phyloP scores from a whole-genome alignment of 2,113 vertebrate genomes.

The Bothrops jararaca region DNA sequence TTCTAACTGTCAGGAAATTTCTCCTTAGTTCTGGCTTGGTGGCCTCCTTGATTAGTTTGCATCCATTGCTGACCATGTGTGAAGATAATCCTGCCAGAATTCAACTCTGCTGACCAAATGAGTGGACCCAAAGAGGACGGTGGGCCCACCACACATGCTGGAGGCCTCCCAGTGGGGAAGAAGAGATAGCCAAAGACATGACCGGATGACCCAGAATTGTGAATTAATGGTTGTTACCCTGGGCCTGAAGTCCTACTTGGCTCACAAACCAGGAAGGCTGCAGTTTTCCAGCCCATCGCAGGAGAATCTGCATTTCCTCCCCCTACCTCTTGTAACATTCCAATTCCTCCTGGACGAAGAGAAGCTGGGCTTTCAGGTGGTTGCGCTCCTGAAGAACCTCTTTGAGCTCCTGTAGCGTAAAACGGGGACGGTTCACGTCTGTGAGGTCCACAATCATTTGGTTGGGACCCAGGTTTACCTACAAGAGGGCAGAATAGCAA shows the following conservation, averaged over 20 bases:
- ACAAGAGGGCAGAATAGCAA: conserved; percentile 35
- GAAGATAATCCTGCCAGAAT: neutral
- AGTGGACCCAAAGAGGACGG: neutral
- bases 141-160: too few relatives aligned
- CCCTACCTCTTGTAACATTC: conserved; percentile 88
- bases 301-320: neutral
- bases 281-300: neutral
- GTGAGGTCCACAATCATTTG: conserved; percentile 87
- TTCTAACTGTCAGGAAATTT: too few relatives aligned
- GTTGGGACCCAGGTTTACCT: conserved; percentile 80
- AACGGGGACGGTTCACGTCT: conserved; percentile 90
- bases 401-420: conserved; percentile 91
- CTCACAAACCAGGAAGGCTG: neutral
- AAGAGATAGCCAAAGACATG: neutral
- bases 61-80: too few relatives aligned
- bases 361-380: conserved; percentile 89
- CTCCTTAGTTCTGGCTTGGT: too few relatives aligned
- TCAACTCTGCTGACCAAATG: neutral
- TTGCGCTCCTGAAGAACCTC: conserved; percentile 95
- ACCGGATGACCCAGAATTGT: too few relatives aligned
- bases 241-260: neutral
- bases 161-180: neutral
- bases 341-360: conserved; percentile 88
- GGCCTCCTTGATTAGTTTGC: too few relatives aligned
- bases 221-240: neutral